Conservation (phyloP, 1,140 invertebrate species). For the Catajapyx aquilonaris region DNA sequence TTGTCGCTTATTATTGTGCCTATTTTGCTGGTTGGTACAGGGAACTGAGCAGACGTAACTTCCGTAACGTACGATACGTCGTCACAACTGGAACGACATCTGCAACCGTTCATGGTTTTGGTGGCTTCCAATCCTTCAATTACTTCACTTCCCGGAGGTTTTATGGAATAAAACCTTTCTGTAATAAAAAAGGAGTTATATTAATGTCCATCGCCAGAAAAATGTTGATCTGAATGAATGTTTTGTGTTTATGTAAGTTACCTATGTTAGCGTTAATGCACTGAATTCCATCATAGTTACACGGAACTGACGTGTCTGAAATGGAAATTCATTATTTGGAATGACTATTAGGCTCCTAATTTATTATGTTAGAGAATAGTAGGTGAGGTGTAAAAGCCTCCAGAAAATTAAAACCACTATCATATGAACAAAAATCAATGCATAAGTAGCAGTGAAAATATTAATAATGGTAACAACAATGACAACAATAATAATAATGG, state of each 20-base stretch:
- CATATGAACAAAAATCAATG: no score
- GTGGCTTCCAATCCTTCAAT: background rate
- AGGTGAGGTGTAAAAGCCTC: no score
- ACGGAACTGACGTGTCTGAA: no score
- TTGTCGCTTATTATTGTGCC: no score
- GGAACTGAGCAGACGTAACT: background rate
- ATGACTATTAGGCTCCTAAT: no score
- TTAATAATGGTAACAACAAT: background rate
- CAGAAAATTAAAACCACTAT: no score
- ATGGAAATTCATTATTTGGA: no score
- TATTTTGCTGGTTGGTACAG: no score
- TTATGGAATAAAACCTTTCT: background rate
- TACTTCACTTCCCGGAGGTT: background rate
- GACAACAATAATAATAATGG: background rate
- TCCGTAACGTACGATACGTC: background rate
- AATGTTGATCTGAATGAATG: background rate
- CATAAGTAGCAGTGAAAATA: background rate
- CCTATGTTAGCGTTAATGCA: background rate
- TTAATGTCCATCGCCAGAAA: background rate
- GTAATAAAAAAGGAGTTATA: background rate
- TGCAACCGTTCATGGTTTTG: background rate
- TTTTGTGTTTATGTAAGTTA: background rate
- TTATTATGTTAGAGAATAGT: no score
- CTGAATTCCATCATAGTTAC: no score
- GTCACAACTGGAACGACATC: background rate